Evolutionary conservation across 2,113 vertebrate genomes (phyloP).

Genomic region (Psilopsiagon aurifrons): DNA sequence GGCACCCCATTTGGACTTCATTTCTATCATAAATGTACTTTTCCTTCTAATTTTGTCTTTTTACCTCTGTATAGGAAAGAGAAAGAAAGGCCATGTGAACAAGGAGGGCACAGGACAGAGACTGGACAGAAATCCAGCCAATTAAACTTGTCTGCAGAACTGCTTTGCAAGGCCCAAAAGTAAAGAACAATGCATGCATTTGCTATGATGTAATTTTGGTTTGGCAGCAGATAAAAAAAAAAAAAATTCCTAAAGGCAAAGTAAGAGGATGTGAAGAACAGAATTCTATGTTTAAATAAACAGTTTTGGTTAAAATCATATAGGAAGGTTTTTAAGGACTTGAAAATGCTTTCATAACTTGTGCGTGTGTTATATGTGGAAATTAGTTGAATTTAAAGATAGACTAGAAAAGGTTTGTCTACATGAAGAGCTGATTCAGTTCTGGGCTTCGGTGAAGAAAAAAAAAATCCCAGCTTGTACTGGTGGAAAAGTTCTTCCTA

Average conservation of each 20-base stretch:
- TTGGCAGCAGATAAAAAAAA: conserved; percentile 54
- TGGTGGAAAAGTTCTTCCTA: not conserved
- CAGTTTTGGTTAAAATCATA: not conserved
- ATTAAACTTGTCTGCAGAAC: conserved; percentile 28
- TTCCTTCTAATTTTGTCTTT: not conserved
- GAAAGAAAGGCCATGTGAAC: not conserved
- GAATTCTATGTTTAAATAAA: conserved; percentile 28
- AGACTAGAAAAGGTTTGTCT: not conserved
- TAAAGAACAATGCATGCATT: conserved; percentile 59
- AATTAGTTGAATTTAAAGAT: not conserved
- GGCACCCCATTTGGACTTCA: not conserved
- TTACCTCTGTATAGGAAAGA: not conserved
- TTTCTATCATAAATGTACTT: not conserved
- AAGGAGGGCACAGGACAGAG: conserved; percentile 10
- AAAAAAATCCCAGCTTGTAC: not conserved
- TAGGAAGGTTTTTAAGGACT: not conserved
- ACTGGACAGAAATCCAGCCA: not conserved
- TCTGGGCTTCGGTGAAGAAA: not conserved
- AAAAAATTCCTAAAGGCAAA: not conserved
- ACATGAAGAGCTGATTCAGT: not conserved
- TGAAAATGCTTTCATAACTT: not conserved
- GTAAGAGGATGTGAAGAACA: conserved; percentile 43
- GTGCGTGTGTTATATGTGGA: not conserved
- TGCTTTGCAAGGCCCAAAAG: conserved; percentile 3
- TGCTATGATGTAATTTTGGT: conserved; percentile 61